Base-by-base conservation (phyloP, 2,113 vertebrate genomes). In the Percopsis transmontana region DNA sequence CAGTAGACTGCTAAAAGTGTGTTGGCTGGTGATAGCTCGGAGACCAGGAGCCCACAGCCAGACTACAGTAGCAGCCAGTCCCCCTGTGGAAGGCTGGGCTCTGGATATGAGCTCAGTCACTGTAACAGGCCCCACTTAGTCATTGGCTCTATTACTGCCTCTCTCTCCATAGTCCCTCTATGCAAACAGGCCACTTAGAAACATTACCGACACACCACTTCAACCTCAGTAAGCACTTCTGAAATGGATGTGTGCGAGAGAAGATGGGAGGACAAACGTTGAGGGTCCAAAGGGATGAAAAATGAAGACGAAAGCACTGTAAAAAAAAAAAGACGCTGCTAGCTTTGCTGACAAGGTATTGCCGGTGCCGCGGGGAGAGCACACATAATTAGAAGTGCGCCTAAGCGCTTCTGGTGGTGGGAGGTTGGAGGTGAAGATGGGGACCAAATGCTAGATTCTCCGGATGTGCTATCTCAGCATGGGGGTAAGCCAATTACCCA, bases 141-240 rank as follows among this genome's bases (percentile, higher is more conserved):
- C 76, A 76, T 60, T 77, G 77, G 82, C 77, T 85, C 80, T 57
- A 64, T 73, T 67, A 58, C 55, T 33, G 64, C 13, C 50, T 18
- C 18, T 52, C 50, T 21, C 50, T 52, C 50, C 19, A 16, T 52
- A 74, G 74, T 65, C 80, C 58, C 70, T 76, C 75, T 73, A 78
- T 78, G 72, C 83, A 87, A 85, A 86, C 85, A 85, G 76, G 65
- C 69, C 83, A 88, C 85, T 87, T 84, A 85, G 82, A 85, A 83
- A 82, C 79, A 85, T 85, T 87, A 82, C 56, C 16, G 27, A 72
- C 64, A 68, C 77, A 75, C 62, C 64, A 70, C 77, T 80, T 63
- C 57, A 82, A 71, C 75, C 76, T 74, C 76, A 61, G 65, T 78
- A 76, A 81, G 74, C 76, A 72, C 66, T 62, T 83, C 27, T 81